These are phyloP conservation scores for Lordiphosa fenestrarum DNA, from an alignment of 2,888 invertebrate species.

Conservation along the genomic window DNA sequence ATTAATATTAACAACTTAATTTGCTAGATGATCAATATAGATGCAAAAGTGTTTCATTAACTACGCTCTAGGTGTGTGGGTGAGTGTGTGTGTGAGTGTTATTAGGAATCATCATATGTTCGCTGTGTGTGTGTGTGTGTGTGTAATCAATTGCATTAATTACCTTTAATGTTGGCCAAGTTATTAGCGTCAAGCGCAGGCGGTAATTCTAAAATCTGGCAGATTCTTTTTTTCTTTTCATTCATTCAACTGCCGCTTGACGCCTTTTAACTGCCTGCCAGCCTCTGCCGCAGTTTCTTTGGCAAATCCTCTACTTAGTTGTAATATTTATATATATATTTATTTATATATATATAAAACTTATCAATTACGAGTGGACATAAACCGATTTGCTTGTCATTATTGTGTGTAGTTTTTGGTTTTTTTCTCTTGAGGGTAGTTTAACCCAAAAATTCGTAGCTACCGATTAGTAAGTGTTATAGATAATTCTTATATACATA, in stretches of 20 bases:
- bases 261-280: constrained; percentile 26
- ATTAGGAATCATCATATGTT: constrained; percentile 73
- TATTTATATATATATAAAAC: constrained; percentile 46
- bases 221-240: no score
- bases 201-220: not conserved
- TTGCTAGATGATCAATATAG: constrained; percentile 45
- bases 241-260: constrained; percentile 21
- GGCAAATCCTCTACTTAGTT: constrained; percentile 24
- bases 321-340: constrained; percentile 25
- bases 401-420: constrained; percentile 14
- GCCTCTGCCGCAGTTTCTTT: constrained; percentile 33
- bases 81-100: constrained; percentile 17
- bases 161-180: constrained; percentile 65
- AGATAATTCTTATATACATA: constrained; percentile 52
- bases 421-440: constrained; percentile 36
- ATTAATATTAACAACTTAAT: constrained; percentile 64
- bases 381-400: constrained; percentile 66
- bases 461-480: constrained; percentile 48
- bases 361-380: constrained; percentile 63
- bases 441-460: constrained; percentile 59
- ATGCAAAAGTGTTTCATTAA: constrained; percentile 53
- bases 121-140: constrained; percentile 30
- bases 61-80: constrained; percentile 45
- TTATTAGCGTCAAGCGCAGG: constrained; percentile 45
- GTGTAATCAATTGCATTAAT: constrained; percentile 69